These are phyloP conservation scores for Bostrychus sinensis DNA, from an alignment of 2,113 vertebrate species.

Conservation along the genomic window DNA sequence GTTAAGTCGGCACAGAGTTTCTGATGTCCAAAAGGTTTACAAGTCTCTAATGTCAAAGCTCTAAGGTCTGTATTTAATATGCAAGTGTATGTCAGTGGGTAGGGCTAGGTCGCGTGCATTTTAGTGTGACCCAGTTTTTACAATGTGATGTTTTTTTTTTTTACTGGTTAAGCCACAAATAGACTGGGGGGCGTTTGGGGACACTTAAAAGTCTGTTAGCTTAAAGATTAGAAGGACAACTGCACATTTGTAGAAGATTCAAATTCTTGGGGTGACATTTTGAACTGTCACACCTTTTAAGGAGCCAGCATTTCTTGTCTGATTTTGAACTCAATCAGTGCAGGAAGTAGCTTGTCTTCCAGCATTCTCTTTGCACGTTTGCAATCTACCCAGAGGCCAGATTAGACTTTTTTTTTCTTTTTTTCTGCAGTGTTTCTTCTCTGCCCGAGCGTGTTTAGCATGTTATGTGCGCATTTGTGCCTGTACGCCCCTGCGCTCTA, in stretches of 20 bases:
- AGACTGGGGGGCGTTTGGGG: slow-evolving; percentile 42
- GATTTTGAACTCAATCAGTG: neutral
- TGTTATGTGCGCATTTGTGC: slow-evolving; percentile 12
- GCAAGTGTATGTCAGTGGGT: neutral
- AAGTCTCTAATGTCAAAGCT: neutral
- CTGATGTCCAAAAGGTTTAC: neutral
- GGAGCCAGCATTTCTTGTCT: neutral
- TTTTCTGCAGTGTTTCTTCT: slow-evolving; percentile 3
- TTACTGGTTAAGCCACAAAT: slow-evolving; percentile 32
- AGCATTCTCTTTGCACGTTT: neutral
- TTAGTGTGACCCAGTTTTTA: slow-evolving; percentile 61
- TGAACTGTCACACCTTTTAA: neutral
- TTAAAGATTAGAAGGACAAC: neutral
- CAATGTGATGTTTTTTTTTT: slow-evolving; percentile 43
- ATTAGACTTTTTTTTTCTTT: slow-evolving; percentile 20
- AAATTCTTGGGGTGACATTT: neutral
- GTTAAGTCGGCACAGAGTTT: neutral
- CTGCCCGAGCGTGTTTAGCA: slow-evolving; percentile 18
- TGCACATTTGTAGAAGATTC: neutral
- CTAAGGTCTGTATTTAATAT: neutral
- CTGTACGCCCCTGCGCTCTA: neutral
- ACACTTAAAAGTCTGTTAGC: slow-evolving; percentile 24
- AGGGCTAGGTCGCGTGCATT: slow-evolving; percentile 18
- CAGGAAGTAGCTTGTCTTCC: neutral
- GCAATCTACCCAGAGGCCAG: slow-evolving; percentile 21